Conservation (phyloP, 2,797 vertebrate genomes). For the Sebastolobus altivelis region DNA sequence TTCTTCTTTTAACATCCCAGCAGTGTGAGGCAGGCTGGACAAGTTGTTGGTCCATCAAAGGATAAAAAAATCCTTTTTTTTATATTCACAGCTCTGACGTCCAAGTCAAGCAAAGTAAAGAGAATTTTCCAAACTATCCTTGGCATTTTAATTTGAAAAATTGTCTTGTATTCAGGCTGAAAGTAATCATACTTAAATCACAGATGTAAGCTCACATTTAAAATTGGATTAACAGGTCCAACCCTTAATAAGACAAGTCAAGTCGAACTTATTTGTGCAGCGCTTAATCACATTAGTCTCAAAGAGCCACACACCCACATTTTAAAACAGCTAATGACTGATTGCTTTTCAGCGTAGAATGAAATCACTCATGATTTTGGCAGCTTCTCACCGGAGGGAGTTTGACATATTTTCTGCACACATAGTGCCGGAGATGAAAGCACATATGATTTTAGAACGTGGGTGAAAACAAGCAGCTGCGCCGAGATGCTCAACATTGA, state of each 20-base stretch:
- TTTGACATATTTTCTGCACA: slow-evolving; percentile 33
- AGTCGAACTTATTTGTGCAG: slow-evolving; percentile 41
- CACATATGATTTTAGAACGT: slow-evolving; percentile 4
- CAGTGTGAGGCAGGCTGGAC: not conserved
- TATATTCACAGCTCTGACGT: not conserved
- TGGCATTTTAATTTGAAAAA: slow-evolving; percentile 10
- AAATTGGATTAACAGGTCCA: slow-evolving; percentile 54
- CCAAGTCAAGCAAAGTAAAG: not conserved
- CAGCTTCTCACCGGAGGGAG: slow-evolving; percentile 30
- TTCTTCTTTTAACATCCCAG: not conserved
- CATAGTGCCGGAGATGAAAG: not conserved
- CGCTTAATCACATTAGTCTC: slow-evolving; percentile 46
- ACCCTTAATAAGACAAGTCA: slow-evolving; percentile 41
- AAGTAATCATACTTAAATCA: slow-evolving; percentile 36
- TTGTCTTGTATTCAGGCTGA: not conserved
- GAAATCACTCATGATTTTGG: slow-evolving; percentile 30
- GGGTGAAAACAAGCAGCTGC: slow-evolving; percentile 16
- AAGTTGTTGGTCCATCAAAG: not conserved
- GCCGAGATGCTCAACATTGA: not conserved
- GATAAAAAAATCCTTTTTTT: not conserved
- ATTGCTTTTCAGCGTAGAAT: slow-evolving; percentile 29
- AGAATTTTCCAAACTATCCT: not conserved
- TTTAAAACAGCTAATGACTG: slow-evolving; percentile 30
- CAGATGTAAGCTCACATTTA: slow-evolving; percentile 40
- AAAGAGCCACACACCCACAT: slow-evolving; percentile 48